Conservation (phyloP, 2,888 invertebrate genomes). For the Nymphalis urticae region DNA sequence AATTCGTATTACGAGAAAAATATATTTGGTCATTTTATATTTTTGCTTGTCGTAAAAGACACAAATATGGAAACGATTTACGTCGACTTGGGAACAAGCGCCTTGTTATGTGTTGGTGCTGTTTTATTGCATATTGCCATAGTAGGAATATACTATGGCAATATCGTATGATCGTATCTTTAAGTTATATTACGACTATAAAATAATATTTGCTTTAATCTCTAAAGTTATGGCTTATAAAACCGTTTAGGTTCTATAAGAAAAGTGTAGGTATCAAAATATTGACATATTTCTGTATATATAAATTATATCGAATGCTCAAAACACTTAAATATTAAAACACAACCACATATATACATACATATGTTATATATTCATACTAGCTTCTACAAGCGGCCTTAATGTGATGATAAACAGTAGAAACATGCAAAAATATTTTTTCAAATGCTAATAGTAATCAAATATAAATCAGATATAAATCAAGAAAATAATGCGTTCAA, state of each 20-base stretch:
- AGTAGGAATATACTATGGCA: background rate
- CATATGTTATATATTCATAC: too few species aligned
- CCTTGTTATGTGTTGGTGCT: slow-evolving; percentile 17
- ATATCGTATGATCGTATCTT: background rate
- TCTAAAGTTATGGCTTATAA: slow-evolving; percentile 2
- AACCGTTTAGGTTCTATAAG: background rate
- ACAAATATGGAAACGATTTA: slow-evolving; percentile 18
- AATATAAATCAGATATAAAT: too few species aligned
- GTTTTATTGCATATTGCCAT: slow-evolving; percentile 32
- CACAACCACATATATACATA: too few species aligned
- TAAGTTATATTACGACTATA: slow-evolving; percentile 1
- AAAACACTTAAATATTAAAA: too few species aligned
- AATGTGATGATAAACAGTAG: too few species aligned
- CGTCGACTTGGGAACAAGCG: slow-evolving; percentile 15
- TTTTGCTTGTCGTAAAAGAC: slow-evolving; percentile 17
- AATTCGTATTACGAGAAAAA: slow-evolving; percentile 2
- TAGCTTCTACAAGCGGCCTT: too few species aligned
- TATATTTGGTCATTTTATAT: slow-evolving; percentile 9
- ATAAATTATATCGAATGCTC: too few species aligned
- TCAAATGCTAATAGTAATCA: too few species aligned
- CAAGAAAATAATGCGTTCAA: too few species aligned
- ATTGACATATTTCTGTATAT: too few species aligned
- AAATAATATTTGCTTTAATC: slow-evolving; percentile 7
- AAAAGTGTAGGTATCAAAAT: background rate
- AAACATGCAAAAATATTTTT: too few species aligned